These are phyloP conservation scores for Nothocercus nigrocapillus DNA, from an alignment of 2,113 vertebrate genomes.

Conservation along the genomic window DNA sequence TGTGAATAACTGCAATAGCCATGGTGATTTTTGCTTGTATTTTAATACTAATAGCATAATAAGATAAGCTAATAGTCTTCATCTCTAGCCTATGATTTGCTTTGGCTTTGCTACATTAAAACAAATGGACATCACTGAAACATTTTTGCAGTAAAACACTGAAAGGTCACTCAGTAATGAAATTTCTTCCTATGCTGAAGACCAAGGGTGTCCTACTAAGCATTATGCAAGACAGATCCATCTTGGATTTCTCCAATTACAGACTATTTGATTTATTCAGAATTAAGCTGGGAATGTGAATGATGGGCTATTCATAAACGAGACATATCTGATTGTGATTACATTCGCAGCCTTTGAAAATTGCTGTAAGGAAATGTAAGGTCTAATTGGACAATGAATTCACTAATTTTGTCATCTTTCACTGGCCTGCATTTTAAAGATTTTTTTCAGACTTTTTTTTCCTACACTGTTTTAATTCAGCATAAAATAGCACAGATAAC, in stretches of 20 bases:
- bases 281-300: not conserved
- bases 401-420: not conserved
- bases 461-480: not conserved
- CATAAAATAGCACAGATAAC: not conserved
- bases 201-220: not conserved
- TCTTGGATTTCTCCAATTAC: not conserved
- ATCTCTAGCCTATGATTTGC: not conserved
- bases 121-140: not conserved
- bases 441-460: not conserved
- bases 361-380: not conserved
- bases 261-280: not conserved
- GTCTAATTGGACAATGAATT: not conserved
- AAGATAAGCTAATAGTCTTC: not conserved
- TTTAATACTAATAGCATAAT: not conserved
- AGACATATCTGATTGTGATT: not conserved
- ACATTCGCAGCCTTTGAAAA: not conserved
- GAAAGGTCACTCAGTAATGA: not conserved
- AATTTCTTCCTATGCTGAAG: not conserved
- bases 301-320: not conserved
- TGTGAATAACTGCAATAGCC: not conserved
- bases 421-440: not conserved
- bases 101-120: not conserved
- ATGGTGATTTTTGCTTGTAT: not conserved
- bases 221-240: not conserved
- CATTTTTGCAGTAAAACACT: not conserved